A percentile compares a stretch with the other conserved stretches of the same genome.
Evolutionary conservation across 2,888 invertebrate genomes (phyloP).

Genomic region (Ophion ellenae): DNA sequence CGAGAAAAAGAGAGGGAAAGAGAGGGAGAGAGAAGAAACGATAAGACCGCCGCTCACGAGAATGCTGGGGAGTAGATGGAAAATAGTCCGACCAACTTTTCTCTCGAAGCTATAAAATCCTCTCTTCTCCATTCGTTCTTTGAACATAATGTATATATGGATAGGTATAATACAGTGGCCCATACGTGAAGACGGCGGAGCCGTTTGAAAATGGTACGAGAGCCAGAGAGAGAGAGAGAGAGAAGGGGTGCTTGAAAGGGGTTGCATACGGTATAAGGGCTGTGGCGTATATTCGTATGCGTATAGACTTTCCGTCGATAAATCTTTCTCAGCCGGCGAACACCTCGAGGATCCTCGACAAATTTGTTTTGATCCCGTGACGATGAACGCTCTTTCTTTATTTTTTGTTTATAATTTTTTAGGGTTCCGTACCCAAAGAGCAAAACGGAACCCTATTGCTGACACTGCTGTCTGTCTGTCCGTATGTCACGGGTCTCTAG

Average conservation of each 20-base stretch:
- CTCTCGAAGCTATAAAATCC: constrained; percentile 55
- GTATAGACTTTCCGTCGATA: constrained; percentile 39
- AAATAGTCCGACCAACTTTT: constrained; percentile 51
- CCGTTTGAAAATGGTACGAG: constrained; percentile 45
- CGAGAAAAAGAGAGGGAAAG: not conserved
- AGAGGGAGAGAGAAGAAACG: not conserved
- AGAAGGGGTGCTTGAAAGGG: constrained; percentile 29
- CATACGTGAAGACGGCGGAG: constrained; percentile 22
- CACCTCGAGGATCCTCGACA: constrained; percentile 47
- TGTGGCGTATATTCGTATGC: not conserved
- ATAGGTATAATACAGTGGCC: constrained; percentile 19
- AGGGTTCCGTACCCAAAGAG: no score
- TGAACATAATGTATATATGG: constrained; percentile 16
- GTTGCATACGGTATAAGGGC: constrained; percentile 10
- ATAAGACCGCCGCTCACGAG: constrained; percentile 32
- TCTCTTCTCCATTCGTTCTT: constrained; percentile 41
- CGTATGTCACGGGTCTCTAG: no score
- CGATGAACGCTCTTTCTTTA: constrained; percentile 47
- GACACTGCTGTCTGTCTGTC: no score
- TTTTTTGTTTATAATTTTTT: not conserved
- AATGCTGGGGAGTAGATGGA: constrained; percentile 32
- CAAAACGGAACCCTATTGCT: no score
- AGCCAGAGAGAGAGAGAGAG: constrained; percentile 12
- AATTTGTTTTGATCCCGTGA: constrained; percentile 64
- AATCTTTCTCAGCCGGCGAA: constrained; percentile 49